Evolutionary conservation across 2,797 vertebrate genomes (phyloP), one percentile per base, ranked within the genome.

Genomic region (Valencia hispanica): DNA sequence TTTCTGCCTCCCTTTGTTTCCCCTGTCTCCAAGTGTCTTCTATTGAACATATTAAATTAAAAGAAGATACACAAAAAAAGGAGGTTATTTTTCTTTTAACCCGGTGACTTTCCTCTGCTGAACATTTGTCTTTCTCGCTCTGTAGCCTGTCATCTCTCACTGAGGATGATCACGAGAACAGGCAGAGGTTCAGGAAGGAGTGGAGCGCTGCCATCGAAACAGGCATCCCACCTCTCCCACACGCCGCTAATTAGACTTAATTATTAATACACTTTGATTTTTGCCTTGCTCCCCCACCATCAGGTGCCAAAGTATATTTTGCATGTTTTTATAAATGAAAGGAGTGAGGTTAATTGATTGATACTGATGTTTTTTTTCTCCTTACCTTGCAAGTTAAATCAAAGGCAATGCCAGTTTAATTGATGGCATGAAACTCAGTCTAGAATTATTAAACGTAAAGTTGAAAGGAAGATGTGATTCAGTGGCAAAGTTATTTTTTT

Each of bases 261-360:
- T 96, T 95, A 96, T 95, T 95, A 94, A 95, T 94, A 94, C 89
- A 72, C 94, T 96, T 95, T 96, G 94, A 95, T 95, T 94, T 92
- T 91, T 68, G 88, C 91, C 89, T 82, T 80, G 88, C 93, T 91
- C 86, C 87, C 83, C 76, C 83, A 82, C 83, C 91, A 90, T 93
- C 93, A 92, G 87, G 88, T 94, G 93, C 92, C 93, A 93, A 82
- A 92, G 90, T 90, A 91, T 89, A 92, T 86, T 91, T 88, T 91
- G 82, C 89, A 88, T 93, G 87, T 92, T 94, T 87, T 91, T 88
- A 88, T 88, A 94, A 94, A 95, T 94, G 92, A 95, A 95, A 95
- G 92, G 85, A 90, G 85, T 77, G 81, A 90, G 90, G 87, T 86
- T 89, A 89, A 95, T 91, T 93, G 94, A 95, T 94, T 94, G 94